phyloP scores from a whole-genome alignment of 2,888 invertebrate genomes.

The Epsilonema sp. region DNA sequence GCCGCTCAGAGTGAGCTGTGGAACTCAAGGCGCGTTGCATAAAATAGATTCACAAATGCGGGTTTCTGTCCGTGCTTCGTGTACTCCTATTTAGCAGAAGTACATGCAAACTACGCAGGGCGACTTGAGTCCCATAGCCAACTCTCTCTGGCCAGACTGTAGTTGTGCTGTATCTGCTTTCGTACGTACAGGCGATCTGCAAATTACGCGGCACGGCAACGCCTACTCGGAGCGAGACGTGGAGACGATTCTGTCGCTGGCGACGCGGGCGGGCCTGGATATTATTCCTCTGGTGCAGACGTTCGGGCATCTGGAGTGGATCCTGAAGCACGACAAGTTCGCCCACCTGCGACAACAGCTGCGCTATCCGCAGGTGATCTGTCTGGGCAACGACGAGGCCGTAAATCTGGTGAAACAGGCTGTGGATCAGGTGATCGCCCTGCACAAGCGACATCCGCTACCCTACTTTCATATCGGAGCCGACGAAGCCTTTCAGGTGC shows the following conservation, averaged over 20 bases:
- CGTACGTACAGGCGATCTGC: no score
- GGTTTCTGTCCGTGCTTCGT: no score
- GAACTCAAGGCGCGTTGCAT: no score
- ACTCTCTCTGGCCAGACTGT: no score
- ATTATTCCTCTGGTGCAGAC: slow-evolving; percentile 64
- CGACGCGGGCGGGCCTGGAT: slow-evolving; percentile 38
- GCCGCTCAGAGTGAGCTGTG: no score
- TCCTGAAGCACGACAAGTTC: slow-evolving; percentile 49
- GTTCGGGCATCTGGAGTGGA: slow-evolving; percentile 62
- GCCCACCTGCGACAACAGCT: slow-evolving; percentile 46
- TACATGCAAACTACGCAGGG: no score
- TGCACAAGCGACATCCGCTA: slow-evolving; percentile 32
- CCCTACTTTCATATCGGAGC: slow-evolving; percentile 42
- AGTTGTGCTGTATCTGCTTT: no score
- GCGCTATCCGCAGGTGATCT: slow-evolving; percentile 34
- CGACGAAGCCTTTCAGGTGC: slow-evolving; percentile 33
- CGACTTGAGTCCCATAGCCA: no score
- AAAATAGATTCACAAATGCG: no score
- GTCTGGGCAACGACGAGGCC: slow-evolving; percentile 27
- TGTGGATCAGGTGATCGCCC: slow-evolving; percentile 32
- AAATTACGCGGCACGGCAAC: slow-evolving; percentile 43
- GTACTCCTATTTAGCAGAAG: no score
- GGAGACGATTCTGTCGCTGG: slow-evolving; percentile 44
- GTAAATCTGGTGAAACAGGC: slow-evolving; percentile 30
- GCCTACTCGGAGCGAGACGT: slow-evolving; percentile 49